Base-by-base conservation (phyloP, 37 sponge, comb jelly and placozoan genomes). In the Beroe forskalii region DNA sequence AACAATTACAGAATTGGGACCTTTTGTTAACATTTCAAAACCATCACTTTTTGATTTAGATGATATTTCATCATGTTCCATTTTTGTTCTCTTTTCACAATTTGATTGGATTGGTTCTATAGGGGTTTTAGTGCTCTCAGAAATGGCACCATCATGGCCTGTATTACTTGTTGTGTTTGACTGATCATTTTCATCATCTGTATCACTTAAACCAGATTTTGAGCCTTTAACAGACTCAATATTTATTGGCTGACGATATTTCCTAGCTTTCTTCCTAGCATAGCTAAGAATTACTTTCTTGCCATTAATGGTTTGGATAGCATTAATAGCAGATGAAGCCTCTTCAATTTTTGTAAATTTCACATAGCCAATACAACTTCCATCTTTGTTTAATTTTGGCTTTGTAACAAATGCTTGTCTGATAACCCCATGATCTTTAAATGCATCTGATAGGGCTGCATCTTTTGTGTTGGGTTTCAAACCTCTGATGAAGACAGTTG, bases 301-400 rank as follows among this genome's bases (percentile, higher is more conserved):
- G 32, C 38, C 32, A 20, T 17, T 37, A 36, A 69, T 69, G 6
- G 17, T 69, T 69, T 69, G 28, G 32, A 69, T 37, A 33, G 72
- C 2, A 32, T 35, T 69, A 36, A 69, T 69, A 33, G 72, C 72
- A 28, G 38, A 69, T 35, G 72, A 36, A 20, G 72, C 72, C 32
- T 69, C 72, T 14, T 69, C 72, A 69, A 69, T 69, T 14, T 27
- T 69, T 2, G 72, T 69, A 69, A 69, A 69, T 69, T 69, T 69
- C 4, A 69, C 72, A 69, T 69, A 69, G 1, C 72, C 72, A 69
- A 69, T 32, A 32, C 33, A 69, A 31, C 19, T 36, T 32, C 38
- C 38, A 69, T 27, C 35, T 2, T 28, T 69, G 38, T 35, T 69
- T 4, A 36, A 14, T 36, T 69, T 69, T 4, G 72, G 72, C 38